phyloP scores from a whole-genome alignment of 2,888 invertebrate genomes.

The Drosophila atripex region DNA sequence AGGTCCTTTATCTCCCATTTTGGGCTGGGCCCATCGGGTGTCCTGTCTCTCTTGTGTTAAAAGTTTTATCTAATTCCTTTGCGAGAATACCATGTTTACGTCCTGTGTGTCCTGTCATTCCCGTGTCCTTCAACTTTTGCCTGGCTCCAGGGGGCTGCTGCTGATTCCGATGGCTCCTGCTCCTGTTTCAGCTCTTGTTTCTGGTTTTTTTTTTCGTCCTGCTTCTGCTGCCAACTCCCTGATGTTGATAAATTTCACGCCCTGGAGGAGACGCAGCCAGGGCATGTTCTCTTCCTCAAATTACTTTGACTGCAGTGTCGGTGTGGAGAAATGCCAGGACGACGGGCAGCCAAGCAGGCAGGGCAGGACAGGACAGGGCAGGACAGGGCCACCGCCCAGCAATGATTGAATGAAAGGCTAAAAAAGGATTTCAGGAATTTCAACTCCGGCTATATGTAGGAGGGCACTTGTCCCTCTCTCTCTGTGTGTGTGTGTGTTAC shows the following conservation, averaged over 20 bases:
- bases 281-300: constrained; percentile 50
- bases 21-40: constrained; percentile 2
- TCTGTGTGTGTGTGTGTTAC: background rate
- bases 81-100: constrained; percentile 14
- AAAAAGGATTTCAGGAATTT: constrained; percentile 72
- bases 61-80: constrained; percentile 31
- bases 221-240: constrained; percentile 16
- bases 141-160: constrained; percentile 36
- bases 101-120: constrained; percentile 61
- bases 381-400: constrained; percentile 34
- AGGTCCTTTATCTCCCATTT: background rate
- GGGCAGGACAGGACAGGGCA: background rate
- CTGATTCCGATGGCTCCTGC: constrained; percentile 3
- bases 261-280: constrained; percentile 45
- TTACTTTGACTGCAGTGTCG: constrained; percentile 68
- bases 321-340: constrained; percentile 9
- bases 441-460: background rate
- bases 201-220: too few relatives aligned
- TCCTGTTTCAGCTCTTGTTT: constrained; percentile 2
- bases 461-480: too few relatives aligned
- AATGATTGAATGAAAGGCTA: constrained; percentile 77
- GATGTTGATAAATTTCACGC: constrained; percentile 71
- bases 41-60: constrained; percentile 11
- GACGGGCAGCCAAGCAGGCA: background rate
- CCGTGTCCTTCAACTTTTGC: constrained; percentile 71